Evolutionary conservation across 2,888 invertebrate species (phyloP), one percentile per base, ranked within the genome.

Genomic region (Petrolisthes manimaculis): DNA sequence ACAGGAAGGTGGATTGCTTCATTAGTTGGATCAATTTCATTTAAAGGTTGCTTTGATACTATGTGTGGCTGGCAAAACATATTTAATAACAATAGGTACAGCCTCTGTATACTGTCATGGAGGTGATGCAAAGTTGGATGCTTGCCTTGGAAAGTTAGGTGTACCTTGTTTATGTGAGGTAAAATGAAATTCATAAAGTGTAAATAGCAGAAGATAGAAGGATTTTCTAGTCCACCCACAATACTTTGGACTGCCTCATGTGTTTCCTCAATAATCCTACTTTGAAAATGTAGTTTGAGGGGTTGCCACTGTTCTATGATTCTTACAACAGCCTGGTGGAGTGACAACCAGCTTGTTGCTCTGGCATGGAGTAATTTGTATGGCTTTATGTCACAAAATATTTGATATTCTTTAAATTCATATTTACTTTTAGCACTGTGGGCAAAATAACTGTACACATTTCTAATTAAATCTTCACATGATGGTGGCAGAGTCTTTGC

Each of bases 321-420:
- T 37, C 83, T 12, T 53, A 4, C 5, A 6, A 83, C 74, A 61
- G 83, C 71, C 54, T 12, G n/a, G 0, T 74, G 54, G 5, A 83
- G 71, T 1, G 54, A 83, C 21, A 83, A n/a, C 83, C 83, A 83
- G 6, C 71, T 69, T 12, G 71, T 83, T n/a, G 51, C 71, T 9
- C 0, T 24, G n/a, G 69, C 6, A 54, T 83, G 83, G 3, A 74
- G n/a, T 24, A 55, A 9, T 74, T 83, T 83, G 18, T 83, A 55
- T 9, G 83, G 8, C 3, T 82, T 83, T 51, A 83, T 12, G 3
- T 83, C 9, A 74, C 74, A 83, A 51, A 83, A 71, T 1, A 5
- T 5, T 18, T 83, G 74, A 54, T 8, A 71, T 51, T 74, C 37
- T 18, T 18, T 12, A n/a, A 71, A 83, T 53, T 74, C 53, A 14